Percentiles rank a stretch among this genome's conserved stretches.
Evolutionary conservation across 1,140 invertebrate species (phyloP).

Genomic region (Bombus superbus): DNA sequence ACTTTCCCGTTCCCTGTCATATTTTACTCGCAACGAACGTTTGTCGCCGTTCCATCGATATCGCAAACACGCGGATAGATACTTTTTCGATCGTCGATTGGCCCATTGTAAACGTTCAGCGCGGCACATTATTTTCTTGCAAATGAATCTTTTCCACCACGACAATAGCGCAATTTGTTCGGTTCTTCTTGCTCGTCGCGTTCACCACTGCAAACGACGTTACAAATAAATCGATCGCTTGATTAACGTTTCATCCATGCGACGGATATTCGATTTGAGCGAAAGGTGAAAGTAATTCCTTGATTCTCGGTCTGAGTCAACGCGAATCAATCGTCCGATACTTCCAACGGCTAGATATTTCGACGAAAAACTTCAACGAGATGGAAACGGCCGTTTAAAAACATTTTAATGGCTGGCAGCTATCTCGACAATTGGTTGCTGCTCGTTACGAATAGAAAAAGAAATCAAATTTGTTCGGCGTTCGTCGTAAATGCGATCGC

Average conservation of each 20-base stretch:
- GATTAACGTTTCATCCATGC: constrained; percentile 21
- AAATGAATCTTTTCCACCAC: constrained; percentile 27
- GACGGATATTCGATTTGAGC: constrained; percentile 4
- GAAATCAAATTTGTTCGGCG: neutral
- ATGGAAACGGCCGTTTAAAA: neutral
- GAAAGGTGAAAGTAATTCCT: constrained; percentile 35
- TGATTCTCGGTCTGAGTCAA: neutral
- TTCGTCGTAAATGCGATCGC: neutral
- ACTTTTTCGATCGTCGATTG: constrained; percentile 22
- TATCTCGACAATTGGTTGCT: neutral
- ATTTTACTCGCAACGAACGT: constrained; percentile 18
- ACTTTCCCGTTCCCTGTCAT: neutral
- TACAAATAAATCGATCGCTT: constrained; percentile 27
- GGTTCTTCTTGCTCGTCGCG: neutral
- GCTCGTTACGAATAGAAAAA: neutral
- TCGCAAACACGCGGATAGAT: neutral
- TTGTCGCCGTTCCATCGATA: constrained; percentile 4
- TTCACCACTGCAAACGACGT: neutral
- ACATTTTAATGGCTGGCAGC: neutral
- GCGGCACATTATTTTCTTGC: neutral
- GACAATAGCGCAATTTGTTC: neutral
- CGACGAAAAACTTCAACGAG: neutral
- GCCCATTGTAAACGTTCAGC: neutral
- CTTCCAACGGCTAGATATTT: neutral
- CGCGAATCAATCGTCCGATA: neutral